Evolutionary conservation across 1,140 invertebrate genomes (phyloP).

Genomic region (Amphibalanus amphitrite): DNA sequence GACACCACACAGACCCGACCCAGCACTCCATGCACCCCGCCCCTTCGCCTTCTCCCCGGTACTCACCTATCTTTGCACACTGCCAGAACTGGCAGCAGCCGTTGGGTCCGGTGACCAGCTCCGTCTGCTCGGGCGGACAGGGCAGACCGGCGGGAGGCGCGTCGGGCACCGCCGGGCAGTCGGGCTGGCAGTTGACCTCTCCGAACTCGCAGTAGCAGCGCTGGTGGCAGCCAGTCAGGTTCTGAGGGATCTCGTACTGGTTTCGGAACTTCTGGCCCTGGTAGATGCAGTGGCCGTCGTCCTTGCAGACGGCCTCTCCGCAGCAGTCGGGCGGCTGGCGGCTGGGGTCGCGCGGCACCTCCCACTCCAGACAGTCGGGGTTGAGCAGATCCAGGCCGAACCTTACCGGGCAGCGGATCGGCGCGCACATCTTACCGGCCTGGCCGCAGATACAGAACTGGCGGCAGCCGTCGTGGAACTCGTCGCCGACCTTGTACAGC

Average conservation of each 20-base stretch:
- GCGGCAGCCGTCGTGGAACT: conserved; percentile 52
- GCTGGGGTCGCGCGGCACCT: conserved; percentile 49
- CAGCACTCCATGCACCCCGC: too few relatives aligned
- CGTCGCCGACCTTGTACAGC: conserved; percentile 39
- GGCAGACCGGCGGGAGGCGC: conserved; percentile 48
- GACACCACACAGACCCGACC: too few relatives aligned
- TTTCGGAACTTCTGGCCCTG: conserved; percentile 25
- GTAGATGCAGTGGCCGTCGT: background rate
- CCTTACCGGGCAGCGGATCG: conserved; percentile 60
- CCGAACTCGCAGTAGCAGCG: conserved; percentile 72
- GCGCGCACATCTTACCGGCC: conserved; percentile 40
- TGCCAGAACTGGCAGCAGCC: conserved; percentile 42
- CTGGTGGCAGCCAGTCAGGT: conserved; percentile 59
- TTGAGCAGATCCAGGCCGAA: conserved; percentile 65
- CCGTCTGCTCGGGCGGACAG: conserved; percentile 45
- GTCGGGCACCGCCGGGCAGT: conserved; percentile 52
- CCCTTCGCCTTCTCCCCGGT: too few relatives aligned
- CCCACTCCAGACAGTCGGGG: conserved; percentile 66
- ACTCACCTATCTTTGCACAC: conserved; percentile 13
- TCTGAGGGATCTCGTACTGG: conserved; percentile 45
- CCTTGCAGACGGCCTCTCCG: background rate
- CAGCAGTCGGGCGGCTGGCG: conserved; percentile 27
- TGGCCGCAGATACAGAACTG: conserved; percentile 49
- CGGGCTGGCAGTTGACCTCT: conserved; percentile 58
- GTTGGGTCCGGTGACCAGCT: conserved; percentile 41